Evolutionary conservation across 2,113 vertebrate genomes (phyloP).

Genomic region (Burhinus oedicnemus): DNA sequence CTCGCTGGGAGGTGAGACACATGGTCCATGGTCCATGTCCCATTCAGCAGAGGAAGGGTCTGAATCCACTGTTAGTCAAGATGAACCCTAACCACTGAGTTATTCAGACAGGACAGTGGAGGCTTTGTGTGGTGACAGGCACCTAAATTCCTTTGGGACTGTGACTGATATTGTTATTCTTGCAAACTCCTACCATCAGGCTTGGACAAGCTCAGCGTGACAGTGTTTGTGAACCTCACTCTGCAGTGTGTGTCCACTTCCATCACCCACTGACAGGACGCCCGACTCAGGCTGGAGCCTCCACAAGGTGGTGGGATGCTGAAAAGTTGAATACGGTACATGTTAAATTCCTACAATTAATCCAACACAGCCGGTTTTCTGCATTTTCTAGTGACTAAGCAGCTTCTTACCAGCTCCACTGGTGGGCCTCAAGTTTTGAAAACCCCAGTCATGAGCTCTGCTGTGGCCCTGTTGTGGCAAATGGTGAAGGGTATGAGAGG

Average conservation of each 20-base stretch:
- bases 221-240: background rate
- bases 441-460: background rate
- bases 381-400: background rate
- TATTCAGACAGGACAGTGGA: background rate
- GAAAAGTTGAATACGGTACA: background rate
- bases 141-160: background rate
- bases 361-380: background rate
- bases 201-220: background rate
- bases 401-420: background rate
- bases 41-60: background rate
- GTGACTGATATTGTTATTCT: background rate
- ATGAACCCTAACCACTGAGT: background rate
- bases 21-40: too few species aligned
- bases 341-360: background rate
- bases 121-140: background rate
- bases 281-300: background rate
- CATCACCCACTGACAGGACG: accelerated
- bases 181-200: background rate
- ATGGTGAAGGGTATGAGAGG: background rate
- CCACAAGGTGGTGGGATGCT: background rate
- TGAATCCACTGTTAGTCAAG: background rate
- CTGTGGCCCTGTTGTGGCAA: background rate
- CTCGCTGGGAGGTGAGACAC: background rate
- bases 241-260: background rate
- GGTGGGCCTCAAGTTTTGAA: background rate